A percentile compares a stretch with the other conserved stretches of the same genome.
These are phyloP conservation scores for Brachyhypopomus gauderio DNA, from an alignment of 2,113 vertebrate genomes.

Conservation along the genomic window DNA sequence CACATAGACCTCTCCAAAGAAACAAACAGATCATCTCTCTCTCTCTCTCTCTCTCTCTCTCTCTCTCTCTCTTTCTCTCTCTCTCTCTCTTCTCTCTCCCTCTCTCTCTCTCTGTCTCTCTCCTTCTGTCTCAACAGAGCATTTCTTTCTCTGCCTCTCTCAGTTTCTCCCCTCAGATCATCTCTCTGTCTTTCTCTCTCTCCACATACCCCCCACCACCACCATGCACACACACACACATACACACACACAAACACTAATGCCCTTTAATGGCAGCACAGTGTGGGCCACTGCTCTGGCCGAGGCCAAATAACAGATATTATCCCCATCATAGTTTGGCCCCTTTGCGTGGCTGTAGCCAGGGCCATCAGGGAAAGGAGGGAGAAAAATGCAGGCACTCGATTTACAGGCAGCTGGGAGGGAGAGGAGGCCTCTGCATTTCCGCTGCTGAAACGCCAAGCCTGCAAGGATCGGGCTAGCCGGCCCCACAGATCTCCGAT, in stretches of 20 bases:
- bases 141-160: not conserved
- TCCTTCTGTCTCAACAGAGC: not conserved
- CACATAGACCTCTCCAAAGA: conserved; percentile 14
- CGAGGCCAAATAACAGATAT: conserved; percentile 57
- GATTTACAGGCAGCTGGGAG: conserved; percentile 37
- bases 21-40: not conserved
- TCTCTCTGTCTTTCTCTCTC: not conserved
- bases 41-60: conserved; percentile 1
- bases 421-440: conserved; percentile 37
- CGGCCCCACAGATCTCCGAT: conserved; percentile 52
- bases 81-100: conserved; percentile 13
- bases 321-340: conserved; percentile 57
- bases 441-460: conserved; percentile 43
- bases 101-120: not conserved
- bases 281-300: conserved; percentile 45
- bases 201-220: not conserved
- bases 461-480: conserved; percentile 31
- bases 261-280: conserved; percentile 54
- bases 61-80: conserved; percentile 22
- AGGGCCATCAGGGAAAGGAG: conserved; percentile 44
- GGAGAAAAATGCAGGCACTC: conserved; percentile 48
- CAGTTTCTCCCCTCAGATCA: conserved; percentile 6
- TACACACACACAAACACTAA: conserved; percentile 49
- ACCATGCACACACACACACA: conserved; percentile 25
- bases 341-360: conserved; percentile 45